Conservation (phyloP, 2,888 invertebrate genomes). For the Lordiphosa fenestrarum region DNA sequence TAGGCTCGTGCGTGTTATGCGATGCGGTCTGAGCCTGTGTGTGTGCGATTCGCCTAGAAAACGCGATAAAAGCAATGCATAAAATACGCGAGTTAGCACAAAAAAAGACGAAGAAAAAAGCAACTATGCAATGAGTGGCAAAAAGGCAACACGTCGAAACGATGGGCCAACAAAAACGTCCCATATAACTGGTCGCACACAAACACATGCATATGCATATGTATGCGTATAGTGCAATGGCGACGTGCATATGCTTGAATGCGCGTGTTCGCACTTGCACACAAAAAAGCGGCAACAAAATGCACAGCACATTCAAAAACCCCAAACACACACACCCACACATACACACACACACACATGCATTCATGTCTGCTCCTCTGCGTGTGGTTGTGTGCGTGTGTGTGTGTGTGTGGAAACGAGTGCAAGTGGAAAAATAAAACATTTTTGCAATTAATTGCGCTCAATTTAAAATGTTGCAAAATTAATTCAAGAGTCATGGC, state of each 20-base stretch:
- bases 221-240: constrained; percentile 26
- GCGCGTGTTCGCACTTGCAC: constrained; percentile 75
- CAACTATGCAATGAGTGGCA: constrained; percentile 64
- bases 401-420: constrained; percentile 50
- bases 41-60: constrained; percentile 49
- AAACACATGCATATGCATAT: constrained; percentile 8
- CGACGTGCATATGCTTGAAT: constrained; percentile 71
- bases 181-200: constrained; percentile 26
- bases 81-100: constrained; percentile 42
- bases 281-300: constrained; percentile 59
- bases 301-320: constrained; percentile 62
- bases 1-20: constrained; percentile 53
- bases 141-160: constrained; percentile 66
- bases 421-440: constrained; percentile 75
- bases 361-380: constrained; percentile 20
- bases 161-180: constrained; percentile 46
- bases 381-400: constrained; percentile 25
- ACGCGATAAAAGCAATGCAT: constrained; percentile 74
- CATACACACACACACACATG: constrained; percentile 4
- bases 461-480: constrained; percentile 79
- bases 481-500: constrained; percentile 78
- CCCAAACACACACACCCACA: constrained; percentile 33
- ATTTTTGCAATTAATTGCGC: constrained; percentile 79
- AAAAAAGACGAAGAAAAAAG: constrained; percentile 19
- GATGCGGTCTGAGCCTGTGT: constrained; percentile 15